Evolutionary conservation across 2,797 vertebrate species (phyloP), one percentile per base, ranked within the genome.

Genomic region (Pogoniulus pusillus): DNA sequence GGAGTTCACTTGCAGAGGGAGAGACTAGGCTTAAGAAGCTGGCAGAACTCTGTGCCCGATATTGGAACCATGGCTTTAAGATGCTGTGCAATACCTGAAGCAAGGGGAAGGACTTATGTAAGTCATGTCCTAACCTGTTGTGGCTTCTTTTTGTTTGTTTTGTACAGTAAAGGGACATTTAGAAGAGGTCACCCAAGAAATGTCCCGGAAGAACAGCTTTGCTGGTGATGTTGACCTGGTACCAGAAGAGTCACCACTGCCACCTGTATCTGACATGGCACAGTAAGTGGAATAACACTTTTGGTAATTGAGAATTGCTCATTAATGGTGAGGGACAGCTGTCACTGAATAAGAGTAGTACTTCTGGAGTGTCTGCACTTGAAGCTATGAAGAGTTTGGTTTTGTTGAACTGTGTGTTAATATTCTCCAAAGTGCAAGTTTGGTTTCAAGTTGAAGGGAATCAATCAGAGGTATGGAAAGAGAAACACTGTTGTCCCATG

Each of bases 121-220:
- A 39, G 13, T 39, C 59, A 23, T 54, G 3, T 90, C n/a, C 58
- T 93, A 54, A 92, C 2, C 9, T 5, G 2, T 19, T 37, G 2
- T 49, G 10, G 8, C 64, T 18, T 91, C 32, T 82, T 77, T 78
- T 12, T 58, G 66, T 81, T 64, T 2, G 89, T 80, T 63, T 2
- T 90, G 13, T 90, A 80, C 78, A 96, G 96, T 10, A 53, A 95
- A 82, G 72, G 94, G 85, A 12, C 4, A 0, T 62, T 49, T 51
- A 57, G 95, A 93, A 55, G 88, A 85, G 26, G 90, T 60, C 54
- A 77, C 9, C 14, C 82, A 76, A 11, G 96, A 95, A 90, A 97
- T 98, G 85, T 98, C 98, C 29, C 94, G 97, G 17, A 96, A 97
- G 70, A 98, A 96, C 97, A 98, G 98, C 95, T 96, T 98, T 59